Evolutionary conservation across 2,797 vertebrate genomes (phyloP).

Genomic region (Sebastes flavidus): DNA sequence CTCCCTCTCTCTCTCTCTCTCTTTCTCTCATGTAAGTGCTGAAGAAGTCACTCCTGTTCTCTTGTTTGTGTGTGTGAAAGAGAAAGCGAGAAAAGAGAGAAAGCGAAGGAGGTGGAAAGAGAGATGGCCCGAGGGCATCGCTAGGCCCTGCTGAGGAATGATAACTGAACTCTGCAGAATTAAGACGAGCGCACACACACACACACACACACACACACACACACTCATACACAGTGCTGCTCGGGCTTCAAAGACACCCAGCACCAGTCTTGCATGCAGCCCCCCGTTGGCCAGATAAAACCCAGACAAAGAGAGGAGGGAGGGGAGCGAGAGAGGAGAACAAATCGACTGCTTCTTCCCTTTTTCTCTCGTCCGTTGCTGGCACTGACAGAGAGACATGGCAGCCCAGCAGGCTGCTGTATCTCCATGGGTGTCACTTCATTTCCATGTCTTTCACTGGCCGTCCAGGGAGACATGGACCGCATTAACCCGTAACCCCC

Average conservation of each 20-base stretch:
- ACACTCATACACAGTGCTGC: constrained; percentile 16
- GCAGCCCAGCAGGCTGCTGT: constrained; percentile 74
- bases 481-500: constrained; percentile 74
- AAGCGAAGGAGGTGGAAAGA: constrained; percentile 42
- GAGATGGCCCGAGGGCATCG: constrained; percentile 60
- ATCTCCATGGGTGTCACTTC: constrained; percentile 78
- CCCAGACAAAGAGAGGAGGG: constrained; percentile 78
- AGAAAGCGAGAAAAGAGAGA: constrained; percentile 31
- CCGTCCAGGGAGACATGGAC: constrained; percentile 64
- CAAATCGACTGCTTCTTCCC: constrained; percentile 76
- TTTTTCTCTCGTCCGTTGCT: constrained; percentile 57
- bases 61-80: constrained; percentile 19
- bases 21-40: constrained; percentile 8
- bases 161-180: constrained; percentile 74
- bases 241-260: constrained; percentile 73
- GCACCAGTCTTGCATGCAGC: constrained; percentile 66
- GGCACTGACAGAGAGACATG: constrained; percentile 73
- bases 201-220: constrained; percentile 11
- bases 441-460: constrained; percentile 76
- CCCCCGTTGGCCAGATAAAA: constrained; percentile 79
- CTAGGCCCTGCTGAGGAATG: constrained; percentile 73
- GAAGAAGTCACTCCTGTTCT: constrained; percentile 27
- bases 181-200: constrained; percentile 45
- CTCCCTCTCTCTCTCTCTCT: not conserved
- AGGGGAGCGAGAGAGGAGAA: constrained; percentile 69